Conservation (phyloP, 1,140 invertebrate species). For the Eciton burchellii region DNA sequence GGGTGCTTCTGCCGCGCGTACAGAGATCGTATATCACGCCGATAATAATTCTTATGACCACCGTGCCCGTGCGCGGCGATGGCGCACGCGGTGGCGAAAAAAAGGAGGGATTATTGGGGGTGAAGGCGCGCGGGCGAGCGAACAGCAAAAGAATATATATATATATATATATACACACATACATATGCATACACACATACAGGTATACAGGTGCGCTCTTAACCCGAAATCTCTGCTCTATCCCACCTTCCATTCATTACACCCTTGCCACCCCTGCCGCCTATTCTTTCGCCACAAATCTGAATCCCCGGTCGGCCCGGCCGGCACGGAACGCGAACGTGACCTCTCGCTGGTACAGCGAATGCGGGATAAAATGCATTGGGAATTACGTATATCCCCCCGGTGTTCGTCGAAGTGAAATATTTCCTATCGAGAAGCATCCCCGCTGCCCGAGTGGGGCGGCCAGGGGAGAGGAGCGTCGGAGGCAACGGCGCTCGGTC, state of each 20-base stretch:
- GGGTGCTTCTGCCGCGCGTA: background rate
- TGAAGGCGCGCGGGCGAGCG: no score
- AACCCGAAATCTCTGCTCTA: conserved; percentile 65
- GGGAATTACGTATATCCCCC: conserved; percentile 78
- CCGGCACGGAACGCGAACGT: conserved; percentile 62
- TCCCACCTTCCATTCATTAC: conserved; percentile 68
- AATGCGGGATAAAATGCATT: conserved; percentile 78
- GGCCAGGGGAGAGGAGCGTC: background rate
- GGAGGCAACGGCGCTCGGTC: conserved; percentile 68
- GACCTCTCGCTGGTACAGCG: conserved; percentile 65
- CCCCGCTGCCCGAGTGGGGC: conserved; percentile 30
- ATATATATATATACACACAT: no score
- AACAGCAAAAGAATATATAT: conserved; percentile 40
- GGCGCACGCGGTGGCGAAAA: background rate
- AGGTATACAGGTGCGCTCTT: conserved; percentile 55
- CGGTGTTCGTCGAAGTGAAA: conserved; percentile 76
- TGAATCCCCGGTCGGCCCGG: conserved; percentile 62
- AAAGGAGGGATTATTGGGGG: conserved; percentile 51
- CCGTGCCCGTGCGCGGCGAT: background rate
- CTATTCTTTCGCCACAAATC: conserved; percentile 67
- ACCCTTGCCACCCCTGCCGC: conserved; percentile 16
- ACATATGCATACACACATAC: no score
- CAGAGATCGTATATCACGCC: conserved; percentile 51
- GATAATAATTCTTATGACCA: conserved; percentile 62
- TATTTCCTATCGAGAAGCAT: conserved; percentile 79